Evolutionary conservation across 2,797 vertebrate species (phyloP).

Genomic region (Neosalanx taihuensis): DNA sequence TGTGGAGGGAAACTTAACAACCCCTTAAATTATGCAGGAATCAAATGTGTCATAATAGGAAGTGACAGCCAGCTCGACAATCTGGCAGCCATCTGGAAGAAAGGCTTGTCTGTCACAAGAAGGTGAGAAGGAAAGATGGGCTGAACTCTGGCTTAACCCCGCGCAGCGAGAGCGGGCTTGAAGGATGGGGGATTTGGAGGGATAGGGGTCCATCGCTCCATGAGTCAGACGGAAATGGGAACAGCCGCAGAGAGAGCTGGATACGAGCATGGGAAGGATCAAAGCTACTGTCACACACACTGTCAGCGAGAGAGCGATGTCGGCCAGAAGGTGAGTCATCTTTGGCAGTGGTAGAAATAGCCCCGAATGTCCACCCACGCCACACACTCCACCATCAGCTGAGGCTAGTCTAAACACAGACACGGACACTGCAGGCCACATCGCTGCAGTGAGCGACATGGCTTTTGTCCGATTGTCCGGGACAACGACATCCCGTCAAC

Average conservation of each 20-base stretch:
- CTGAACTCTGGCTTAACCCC: constrained; percentile 49
- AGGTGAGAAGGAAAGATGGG: constrained; percentile 60
- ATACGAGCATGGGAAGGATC: constrained; percentile 36
- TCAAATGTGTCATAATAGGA: constrained; percentile 64
- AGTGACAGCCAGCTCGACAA: constrained; percentile 65
- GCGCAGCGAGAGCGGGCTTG: constrained; percentile 17
- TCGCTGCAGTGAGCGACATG: too few relatives aligned
- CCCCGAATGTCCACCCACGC: constrained; percentile 32
- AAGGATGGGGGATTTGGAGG: constrained; percentile 30
- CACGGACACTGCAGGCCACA: constrained; percentile 1
- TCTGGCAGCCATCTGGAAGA: constrained; percentile 71
- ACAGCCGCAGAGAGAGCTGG: constrained; percentile 26
- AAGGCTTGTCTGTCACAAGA: constrained; percentile 63
- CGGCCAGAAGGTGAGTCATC: constrained; percentile 49
- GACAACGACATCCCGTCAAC: too few relatives aligned
- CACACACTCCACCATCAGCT: constrained; percentile 28
- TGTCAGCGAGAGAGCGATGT: constrained; percentile 24
- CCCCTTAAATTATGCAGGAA: constrained; percentile 67
- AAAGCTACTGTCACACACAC: constrained; percentile 40
- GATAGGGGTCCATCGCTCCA: constrained; percentile 19
- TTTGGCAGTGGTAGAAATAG: constrained; percentile 44
- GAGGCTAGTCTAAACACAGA: constrained; percentile 16
- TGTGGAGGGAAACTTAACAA: constrained; percentile 55
- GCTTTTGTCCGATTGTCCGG: too few relatives aligned
- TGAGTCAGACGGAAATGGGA: constrained; percentile 35